Evolutionary conservation across 2,797 vertebrate species (phyloP), one percentile per base, ranked within the genome.

Genomic region (Oreochromis grahami): DNA sequence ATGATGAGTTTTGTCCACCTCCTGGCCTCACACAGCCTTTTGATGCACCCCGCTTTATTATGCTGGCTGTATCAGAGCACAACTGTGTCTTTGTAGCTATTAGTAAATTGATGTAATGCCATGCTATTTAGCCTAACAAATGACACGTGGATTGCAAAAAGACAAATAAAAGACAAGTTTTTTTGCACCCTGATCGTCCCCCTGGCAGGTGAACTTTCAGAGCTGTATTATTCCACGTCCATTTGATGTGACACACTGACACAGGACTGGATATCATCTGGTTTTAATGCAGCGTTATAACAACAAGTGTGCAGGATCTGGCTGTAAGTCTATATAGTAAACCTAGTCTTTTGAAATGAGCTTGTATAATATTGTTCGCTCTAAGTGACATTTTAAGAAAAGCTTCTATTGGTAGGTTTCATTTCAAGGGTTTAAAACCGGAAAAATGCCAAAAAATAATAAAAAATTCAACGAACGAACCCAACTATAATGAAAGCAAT

Each of bases 361-460:
- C 36, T 24, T 43, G 36, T 68, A 0, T 68, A 68, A 15, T 26
- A 41, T 8, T 38, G 38, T 70, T 45, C 1, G 65, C 21, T 70
- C 3, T 17, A 45, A 1, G 21, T 70, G 8, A 17, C 21, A 68
- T 68, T 15, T 70, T 70, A 21, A 21, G 13, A 70, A 45, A 70
- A 45, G 9, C 21, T 26, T 70, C 38, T 70, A 15, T 26, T 45
- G 38, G 8, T 17, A 26, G 26, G 14, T 15, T 45, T 19, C 29
- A 34, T 60, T 60, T 70, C 41, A 17, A 7, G 24, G 68, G 41
- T 72, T 72, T 29, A 72, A 72, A 70, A 29, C 2, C 0, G 0
- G 14, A 26, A 45, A 45, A 72, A 72, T 72, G 15, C 26, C 9
- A 10, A 7, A 29, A 11, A 72, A 29, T 26, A 36, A 26, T 13